A percentile compares a stretch with the other conserved stretches of the same genome.
These are phyloP conservation scores for Achlya flavicornis DNA, from an alignment of 2,888 invertebrate species.

Conservation along the genomic window DNA sequence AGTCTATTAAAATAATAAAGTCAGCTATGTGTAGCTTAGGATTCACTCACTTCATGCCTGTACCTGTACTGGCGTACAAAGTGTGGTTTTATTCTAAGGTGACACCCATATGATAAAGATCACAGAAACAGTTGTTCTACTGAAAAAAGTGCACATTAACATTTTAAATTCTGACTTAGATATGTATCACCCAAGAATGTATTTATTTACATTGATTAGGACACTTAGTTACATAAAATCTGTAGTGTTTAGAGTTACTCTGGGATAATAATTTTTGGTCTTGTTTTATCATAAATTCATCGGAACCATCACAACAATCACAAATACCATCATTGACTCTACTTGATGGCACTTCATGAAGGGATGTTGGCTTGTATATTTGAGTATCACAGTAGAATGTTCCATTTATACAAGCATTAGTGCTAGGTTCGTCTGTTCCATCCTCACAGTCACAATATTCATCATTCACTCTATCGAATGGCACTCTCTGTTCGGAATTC, in stretches of 20 bases:
- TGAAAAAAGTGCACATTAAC: neutral
- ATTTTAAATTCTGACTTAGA: neutral
- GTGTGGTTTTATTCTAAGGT: no score
- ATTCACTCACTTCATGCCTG: no score
- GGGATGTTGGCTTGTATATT: conserved; percentile 64
- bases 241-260: conserved; percentile 51
- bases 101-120: neutral
- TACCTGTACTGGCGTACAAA: no score
- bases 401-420: conserved; percentile 93
- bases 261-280: conserved; percentile 61
- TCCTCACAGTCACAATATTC: conserved; percentile 94
- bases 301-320: conserved; percentile 97
- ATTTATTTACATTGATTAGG: conserved; percentile 49
- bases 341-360: conserved; percentile 85
- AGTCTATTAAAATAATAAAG: no score
- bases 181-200: neutral
- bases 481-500: conserved; percentile 60
- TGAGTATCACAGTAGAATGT: conserved; percentile 91
- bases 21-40: no score
- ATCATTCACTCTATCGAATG: conserved; percentile 86
- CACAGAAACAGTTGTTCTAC: neutral
- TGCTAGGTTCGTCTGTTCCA: conserved; percentile 92
- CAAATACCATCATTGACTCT: conserved; percentile 97
- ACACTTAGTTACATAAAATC: conserved; percentile 64
- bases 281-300: conserved; percentile 86